Evolutionary conservation across 2,888 invertebrate species (phyloP).

Genomic region (Agapostemon virescens): DNA sequence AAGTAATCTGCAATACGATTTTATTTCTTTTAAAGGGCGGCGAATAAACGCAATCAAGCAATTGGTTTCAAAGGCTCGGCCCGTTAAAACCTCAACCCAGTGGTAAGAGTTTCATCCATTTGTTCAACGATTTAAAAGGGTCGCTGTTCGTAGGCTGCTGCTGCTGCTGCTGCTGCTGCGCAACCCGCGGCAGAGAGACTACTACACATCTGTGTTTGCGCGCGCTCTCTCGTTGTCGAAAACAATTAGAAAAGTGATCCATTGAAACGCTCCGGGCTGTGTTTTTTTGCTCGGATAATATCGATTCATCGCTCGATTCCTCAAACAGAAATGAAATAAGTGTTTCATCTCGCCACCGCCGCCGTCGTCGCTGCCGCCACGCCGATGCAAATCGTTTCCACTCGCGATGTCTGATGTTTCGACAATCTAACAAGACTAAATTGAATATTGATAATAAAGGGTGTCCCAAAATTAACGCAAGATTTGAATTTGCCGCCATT

Average conservation of each 20-base stretch:
- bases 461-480: no score
- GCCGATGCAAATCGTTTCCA: neutral
- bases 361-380: neutral
- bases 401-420: neutral
- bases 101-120: constrained; percentile 68
- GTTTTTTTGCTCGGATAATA: constrained; percentile 31
- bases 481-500: no score
- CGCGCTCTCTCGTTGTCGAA: constrained; percentile 44
- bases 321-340: constrained; percentile 20
- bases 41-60: constrained; percentile 65
- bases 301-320: constrained; percentile 23
- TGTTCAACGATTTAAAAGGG: constrained; percentile 64
- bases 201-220: neutral
- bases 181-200: neutral
- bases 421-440: neutral
- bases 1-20: constrained; percentile 46
- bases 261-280: constrained; percentile 39
- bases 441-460: neutral
- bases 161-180: neutral
- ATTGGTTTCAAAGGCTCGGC: constrained; percentile 58
- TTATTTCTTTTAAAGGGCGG: constrained; percentile 48
- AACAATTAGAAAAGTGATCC: constrained; percentile 69
- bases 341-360: neutral
- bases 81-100: constrained; percentile 59
- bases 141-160: constrained; percentile 46